Conservation (phyloP, 35 echinoderm and acorn worm genomes). For the Amphiura filiformis region DNA sequence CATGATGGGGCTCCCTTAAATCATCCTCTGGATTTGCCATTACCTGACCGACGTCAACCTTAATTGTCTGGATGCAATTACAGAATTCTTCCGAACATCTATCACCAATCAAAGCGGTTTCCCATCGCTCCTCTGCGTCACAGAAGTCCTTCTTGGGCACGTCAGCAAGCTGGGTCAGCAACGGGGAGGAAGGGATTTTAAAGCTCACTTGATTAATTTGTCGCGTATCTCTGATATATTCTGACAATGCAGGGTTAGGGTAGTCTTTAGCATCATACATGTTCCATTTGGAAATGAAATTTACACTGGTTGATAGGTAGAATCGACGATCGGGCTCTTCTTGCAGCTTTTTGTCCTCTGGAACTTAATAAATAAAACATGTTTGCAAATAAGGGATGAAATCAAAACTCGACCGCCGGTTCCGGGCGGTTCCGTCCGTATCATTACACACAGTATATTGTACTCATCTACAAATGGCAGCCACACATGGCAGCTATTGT, state of each 20-base stretch:
- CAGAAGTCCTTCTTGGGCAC: constrained; percentile 37
- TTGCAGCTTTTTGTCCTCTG: not conserved
- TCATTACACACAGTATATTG: too few relatives aligned
- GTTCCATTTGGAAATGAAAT: not conserved
- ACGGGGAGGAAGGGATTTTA: constrained; percentile 29
- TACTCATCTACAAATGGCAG: too few relatives aligned
- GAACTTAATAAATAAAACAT: not conserved
- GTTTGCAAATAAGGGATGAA: constrained; percentile 19
- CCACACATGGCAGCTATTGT: too few relatives aligned
- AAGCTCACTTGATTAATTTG: constrained; percentile 64
- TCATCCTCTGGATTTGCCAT: too few relatives aligned
- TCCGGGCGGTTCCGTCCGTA: too few relatives aligned
- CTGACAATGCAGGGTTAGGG: not conserved
- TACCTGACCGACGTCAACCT: not conserved
- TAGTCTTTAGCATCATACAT: not conserved
- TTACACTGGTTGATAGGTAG: not conserved
- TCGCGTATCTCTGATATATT: not conserved
- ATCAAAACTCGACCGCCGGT: too few relatives aligned
- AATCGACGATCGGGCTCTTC: not conserved
- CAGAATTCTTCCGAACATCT: not conserved
- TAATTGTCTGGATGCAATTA: too few relatives aligned
- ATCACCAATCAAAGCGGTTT: not conserved
- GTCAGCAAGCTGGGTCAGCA: constrained; percentile 50
- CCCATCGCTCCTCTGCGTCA: not conserved
- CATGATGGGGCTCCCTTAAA: too few relatives aligned